These are phyloP conservation scores for Celastrina argiolus DNA, from an alignment of 2,888 invertebrate genomes.

Conservation along the genomic window DNA sequence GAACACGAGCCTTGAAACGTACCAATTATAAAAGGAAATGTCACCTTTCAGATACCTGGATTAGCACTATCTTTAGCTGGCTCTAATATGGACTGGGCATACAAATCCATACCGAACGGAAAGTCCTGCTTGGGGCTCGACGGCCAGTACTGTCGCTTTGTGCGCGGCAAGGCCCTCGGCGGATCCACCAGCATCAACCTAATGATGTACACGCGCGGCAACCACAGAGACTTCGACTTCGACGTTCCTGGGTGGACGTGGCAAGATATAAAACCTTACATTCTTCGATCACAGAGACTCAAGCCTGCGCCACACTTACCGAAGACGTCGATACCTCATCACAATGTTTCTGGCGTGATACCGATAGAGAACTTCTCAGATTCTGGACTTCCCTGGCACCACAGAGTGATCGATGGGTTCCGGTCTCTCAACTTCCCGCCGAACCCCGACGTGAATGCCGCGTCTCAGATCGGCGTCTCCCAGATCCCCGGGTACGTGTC, in stretches of 20 bases:
- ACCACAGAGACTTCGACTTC: constrained; percentile 46
- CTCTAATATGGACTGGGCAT: constrained; percentile 49
- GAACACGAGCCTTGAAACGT: too few species aligned
- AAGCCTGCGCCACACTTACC: constrained; percentile 43
- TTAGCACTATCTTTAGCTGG: constrained; percentile 41
- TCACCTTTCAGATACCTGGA: constrained; percentile 44
- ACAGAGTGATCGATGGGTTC: constrained; percentile 42
- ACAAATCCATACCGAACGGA: constrained; percentile 49
- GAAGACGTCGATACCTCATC: constrained; percentile 45
- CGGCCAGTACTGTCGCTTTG: constrained; percentile 44
- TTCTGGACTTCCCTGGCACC: constrained; percentile 49
- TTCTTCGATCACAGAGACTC: constrained; percentile 52
- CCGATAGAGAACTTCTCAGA: constrained; percentile 45
- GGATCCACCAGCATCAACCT: constrained; percentile 60
- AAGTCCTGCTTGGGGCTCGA: constrained; percentile 49
- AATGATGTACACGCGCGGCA: constrained; percentile 59
- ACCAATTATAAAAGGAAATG: background rate
- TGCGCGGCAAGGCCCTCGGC: constrained; percentile 55
- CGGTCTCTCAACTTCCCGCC: constrained; percentile 42
- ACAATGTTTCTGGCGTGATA: constrained; percentile 51
- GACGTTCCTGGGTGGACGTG: constrained; percentile 51
- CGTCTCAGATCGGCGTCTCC: constrained; percentile 52
- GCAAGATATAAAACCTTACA: constrained; percentile 51
- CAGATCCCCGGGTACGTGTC: constrained; percentile 46
- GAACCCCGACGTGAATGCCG: constrained; percentile 52